Percentiles rank a stretch among this genome's conserved stretches.
phyloP scores from a whole-genome alignment of 2,113 vertebrate genomes.

The Ceuthmochares aereus region DNA sequence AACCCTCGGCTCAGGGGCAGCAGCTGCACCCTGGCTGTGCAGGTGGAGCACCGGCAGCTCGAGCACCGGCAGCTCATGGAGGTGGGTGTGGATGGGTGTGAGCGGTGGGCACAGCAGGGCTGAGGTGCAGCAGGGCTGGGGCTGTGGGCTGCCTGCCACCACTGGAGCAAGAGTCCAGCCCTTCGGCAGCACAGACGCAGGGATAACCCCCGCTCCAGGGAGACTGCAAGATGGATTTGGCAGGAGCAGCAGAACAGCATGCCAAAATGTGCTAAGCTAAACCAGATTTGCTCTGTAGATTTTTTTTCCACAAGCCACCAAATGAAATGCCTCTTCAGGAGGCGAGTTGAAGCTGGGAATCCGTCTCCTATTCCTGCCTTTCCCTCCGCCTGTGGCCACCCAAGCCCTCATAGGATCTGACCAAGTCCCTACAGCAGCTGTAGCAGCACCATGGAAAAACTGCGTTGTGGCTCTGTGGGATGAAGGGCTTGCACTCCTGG shows the following conservation, averaged over 20 bases:
- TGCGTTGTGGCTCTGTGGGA: accelerated
- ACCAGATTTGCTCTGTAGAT: not conserved
- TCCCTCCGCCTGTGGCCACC: accelerated
- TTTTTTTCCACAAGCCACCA: not conserved
- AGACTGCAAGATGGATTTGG: not conserved
- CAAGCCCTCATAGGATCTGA: not conserved
- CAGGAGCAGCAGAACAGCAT: not conserved
- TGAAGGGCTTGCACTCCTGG: not conserved
- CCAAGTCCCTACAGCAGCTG: accelerated
- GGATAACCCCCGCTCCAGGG: not conserved
- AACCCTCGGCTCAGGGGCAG: not conserved
- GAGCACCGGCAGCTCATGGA: accelerated
- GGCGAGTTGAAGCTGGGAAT: not conserved
- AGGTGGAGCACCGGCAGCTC: not conserved
- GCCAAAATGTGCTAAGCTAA: not conserved
- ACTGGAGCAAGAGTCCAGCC: not conserved
- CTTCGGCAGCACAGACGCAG: accelerated
- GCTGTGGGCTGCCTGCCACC: not conserved
- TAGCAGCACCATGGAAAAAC: not conserved
- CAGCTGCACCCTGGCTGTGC: not conserved
- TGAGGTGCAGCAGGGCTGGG: accelerated
- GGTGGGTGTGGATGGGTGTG: not conserved
- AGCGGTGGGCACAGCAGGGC: accelerated
- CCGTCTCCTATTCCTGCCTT: not conserved
- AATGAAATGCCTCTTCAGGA: not conserved